phyloP scores from a whole-genome alignment of 2,888 invertebrate genomes.

The Gymnosoma rotundatum region DNA sequence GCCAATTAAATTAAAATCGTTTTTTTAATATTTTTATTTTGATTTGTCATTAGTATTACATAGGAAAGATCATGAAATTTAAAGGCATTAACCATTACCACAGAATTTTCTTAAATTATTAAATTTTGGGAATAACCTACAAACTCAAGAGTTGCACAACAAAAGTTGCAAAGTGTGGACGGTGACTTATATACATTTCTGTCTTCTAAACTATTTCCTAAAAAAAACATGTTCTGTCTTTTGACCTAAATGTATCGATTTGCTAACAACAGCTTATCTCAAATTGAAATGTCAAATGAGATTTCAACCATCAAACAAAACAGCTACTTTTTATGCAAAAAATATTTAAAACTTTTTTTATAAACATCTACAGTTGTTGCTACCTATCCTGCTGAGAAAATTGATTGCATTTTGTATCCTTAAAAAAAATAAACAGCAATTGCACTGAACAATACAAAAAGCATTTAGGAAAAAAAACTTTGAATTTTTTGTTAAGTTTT shows the following conservation, averaged over 20 bases:
- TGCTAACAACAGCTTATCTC: neutral
- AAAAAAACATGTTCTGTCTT: neutral
- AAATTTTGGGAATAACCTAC: too few relatives aligned
- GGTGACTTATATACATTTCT: too few relatives aligned
- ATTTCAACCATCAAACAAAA: slow-evolving; percentile 44
- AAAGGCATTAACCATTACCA: too few relatives aligned
- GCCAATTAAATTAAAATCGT: too few relatives aligned
- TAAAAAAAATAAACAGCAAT: slow-evolving; percentile 36
- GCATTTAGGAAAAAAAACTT: slow-evolving; percentile 40
- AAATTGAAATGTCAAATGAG: slow-evolving; percentile 65
- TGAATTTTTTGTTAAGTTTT: slow-evolving; percentile 11
- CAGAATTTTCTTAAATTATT: too few relatives aligned
- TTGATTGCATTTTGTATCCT: slow-evolving; percentile 70
- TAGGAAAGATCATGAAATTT: too few relatives aligned
- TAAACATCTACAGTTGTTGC: slow-evolving; percentile 41
- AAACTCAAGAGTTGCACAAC: too few relatives aligned
- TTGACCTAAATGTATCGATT: neutral
- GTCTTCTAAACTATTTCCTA: neutral
- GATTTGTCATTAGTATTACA: too few relatives aligned
- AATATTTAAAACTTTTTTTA: slow-evolving; percentile 15
- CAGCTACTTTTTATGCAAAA: slow-evolving; percentile 17
- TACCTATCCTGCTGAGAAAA: slow-evolving; percentile 71
- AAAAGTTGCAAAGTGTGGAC: too few relatives aligned
- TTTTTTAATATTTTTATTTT: too few relatives aligned
- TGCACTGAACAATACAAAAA: slow-evolving; percentile 51